Evolutionary conservation across 2,797 vertebrate genomes (phyloP), one percentile per base, ranked within the genome.

Genomic region (Arctocebus calabarensis): DNA sequence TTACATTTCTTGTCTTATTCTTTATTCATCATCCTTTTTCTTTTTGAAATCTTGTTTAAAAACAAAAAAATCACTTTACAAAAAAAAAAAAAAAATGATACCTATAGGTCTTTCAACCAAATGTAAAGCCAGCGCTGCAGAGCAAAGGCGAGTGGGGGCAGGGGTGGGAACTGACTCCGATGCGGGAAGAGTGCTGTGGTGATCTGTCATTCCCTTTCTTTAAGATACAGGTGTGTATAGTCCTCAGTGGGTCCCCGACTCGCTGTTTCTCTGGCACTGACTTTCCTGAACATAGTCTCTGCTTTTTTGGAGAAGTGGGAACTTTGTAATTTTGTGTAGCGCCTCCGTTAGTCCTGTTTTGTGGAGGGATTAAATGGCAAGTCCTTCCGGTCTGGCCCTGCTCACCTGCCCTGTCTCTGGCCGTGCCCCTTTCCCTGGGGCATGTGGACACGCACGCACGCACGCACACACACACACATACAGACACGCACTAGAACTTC

Each of bases 21-120:
- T 94, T 94, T 83, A 71, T 32, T 93, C 43, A 79, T 73, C 43
- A 90, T 14, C 7, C 14, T 77, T 90, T 90, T 88, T 89, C 25
- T 89, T 20, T 85, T 83, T 83, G 74, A 85, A 92, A 62, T 3
- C 5, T 66, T 83, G 73, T 68, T 84, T 20, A 93, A 92, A 88
- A 81, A 52, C 22, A 20, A 71, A 95, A 91, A 91, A 83, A 81
- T 55, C 11, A 61, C 37, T 70, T 92, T 84, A 43, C 57, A 19
- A 32, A 66, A 61, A 75, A 66, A 37, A 48, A 57, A 32, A 55
- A 71, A 86, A 84, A 34, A 29, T 9, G 34, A 55, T 13, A 37
- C n/a, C 22, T 9, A 8, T 70, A 55, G 29, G 4, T 70, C 57
- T 90, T 20, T 32, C 61, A 29, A 16, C 13, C 32, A 74, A 45